A percentile compares a stretch with the other conserved stretches of the same genome.
Evolutionary conservation across 2,888 invertebrate species (phyloP).

Genomic region (Trachelus tabidus): DNA sequence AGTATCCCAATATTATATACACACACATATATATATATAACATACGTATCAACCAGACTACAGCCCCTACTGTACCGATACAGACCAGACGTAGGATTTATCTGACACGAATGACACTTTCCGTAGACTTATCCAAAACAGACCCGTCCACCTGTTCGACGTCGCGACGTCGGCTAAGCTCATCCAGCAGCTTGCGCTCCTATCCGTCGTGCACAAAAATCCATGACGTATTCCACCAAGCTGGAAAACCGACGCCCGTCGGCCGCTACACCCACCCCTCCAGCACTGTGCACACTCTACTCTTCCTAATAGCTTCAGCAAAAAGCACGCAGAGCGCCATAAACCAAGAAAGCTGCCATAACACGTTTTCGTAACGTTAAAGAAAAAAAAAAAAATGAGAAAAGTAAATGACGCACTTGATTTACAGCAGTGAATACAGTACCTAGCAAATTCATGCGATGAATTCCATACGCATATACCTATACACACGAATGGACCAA

Average conservation of each 20-base stretch:
- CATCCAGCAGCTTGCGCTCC: background rate
- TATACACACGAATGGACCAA: background rate
- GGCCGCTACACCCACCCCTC: background rate
- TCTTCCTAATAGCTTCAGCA: background rate
- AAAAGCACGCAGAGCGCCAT: background rate
- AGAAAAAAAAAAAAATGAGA: background rate
- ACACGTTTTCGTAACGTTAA: background rate
- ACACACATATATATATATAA: background rate
- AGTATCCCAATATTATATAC: background rate
- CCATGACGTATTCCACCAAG: conserved; percentile 27
- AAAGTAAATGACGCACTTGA: background rate
- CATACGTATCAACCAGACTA: background rate
- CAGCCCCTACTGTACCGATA: background rate
- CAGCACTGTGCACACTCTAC: background rate
- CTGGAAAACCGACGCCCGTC: background rate
- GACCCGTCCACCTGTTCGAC: background rate
- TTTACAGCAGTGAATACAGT: background rate
- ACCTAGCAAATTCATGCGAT: background rate
- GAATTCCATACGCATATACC: background rate
- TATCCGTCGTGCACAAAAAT: conserved; percentile 25
- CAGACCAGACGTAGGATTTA: background rate
- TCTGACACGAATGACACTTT: background rate
- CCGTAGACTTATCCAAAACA: background rate
- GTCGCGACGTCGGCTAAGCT: background rate
- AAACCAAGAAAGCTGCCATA: background rate